Percentiles rank a stretch among this genome's conserved stretches.
Evolutionary conservation across 1,140 invertebrate genomes (phyloP).

Genomic region (Homalodisca vitripennis): DNA sequence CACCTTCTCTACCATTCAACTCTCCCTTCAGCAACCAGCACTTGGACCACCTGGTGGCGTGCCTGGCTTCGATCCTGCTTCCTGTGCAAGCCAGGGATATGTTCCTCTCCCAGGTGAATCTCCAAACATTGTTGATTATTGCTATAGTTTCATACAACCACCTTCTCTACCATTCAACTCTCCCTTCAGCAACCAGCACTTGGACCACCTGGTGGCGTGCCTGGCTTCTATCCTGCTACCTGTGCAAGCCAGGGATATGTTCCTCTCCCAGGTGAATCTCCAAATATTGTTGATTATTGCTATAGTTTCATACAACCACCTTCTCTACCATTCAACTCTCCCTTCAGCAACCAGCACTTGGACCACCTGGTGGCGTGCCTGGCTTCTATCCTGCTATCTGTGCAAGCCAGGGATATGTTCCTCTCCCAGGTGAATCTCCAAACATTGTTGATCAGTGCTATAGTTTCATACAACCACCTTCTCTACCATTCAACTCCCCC

Average conservation of each 20-base stretch:
- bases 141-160: conserved; percentile 67
- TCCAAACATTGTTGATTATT: neutral
- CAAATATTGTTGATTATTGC: too few relatives aligned
- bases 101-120: conserved; percentile 58
- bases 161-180: conserved; percentile 50
- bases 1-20: conserved; percentile 49
- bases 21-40: conserved; percentile 56
- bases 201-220: conserved; percentile 69
- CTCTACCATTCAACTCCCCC: conserved; percentile 47
- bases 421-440: conserved; percentile 53
- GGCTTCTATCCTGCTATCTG: conserved; percentile 63
- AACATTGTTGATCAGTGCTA: too few relatives aligned
- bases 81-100: conserved; percentile 63
- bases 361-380: conserved; percentile 69
- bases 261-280: conserved; percentile 56
- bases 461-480: conserved; percentile 65
- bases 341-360: conserved; percentile 58
- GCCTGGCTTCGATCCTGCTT: conserved; percentile 62
- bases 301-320: conserved; percentile 68
- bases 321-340: conserved; percentile 46
- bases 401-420: conserved; percentile 63
- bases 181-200: conserved; percentile 55
- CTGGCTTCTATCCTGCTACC: conserved; percentile 66
- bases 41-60: conserved; percentile 69
- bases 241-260: conserved; percentile 61